Percentiles rank a stretch among this genome's conserved stretches.
Evolutionary conservation across 2,113 vertebrate species (phyloP).

Genomic region (Caretta caretta): DNA sequence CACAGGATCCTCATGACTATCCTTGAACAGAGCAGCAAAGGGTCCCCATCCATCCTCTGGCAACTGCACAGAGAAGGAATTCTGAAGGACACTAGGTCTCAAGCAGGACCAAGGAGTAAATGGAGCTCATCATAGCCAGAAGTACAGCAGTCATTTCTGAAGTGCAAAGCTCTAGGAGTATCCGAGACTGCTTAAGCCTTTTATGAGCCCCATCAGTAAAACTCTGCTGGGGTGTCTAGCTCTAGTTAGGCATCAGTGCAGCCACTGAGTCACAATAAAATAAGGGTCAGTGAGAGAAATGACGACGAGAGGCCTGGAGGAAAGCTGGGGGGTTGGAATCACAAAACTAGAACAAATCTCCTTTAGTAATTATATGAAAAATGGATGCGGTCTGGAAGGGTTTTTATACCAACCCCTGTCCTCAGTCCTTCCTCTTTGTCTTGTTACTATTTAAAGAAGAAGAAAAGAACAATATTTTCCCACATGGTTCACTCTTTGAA

Average conservation of each 20-base stretch:
- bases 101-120: accelerated
- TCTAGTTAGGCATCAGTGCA: background rate
- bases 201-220: too few relatives aligned
- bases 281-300: background rate
- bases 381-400: background rate
- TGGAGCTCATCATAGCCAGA: background rate
- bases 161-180: background rate
- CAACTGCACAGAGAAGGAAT: accelerated
- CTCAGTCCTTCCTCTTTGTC: background rate
- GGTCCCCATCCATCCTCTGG: background rate
- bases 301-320: background rate
- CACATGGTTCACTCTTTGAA: background rate
- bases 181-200: background rate
- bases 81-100: background rate
- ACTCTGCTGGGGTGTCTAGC: too few relatives aligned
- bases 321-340: background rate
- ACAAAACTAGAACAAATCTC: background rate
- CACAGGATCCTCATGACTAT: too few relatives aligned
- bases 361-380: background rate
- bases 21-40: background rate
- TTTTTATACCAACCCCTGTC: background rate
- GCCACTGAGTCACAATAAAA: background rate
- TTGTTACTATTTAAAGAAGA: background rate
- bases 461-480: background rate
- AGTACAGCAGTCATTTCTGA: background rate